Evolutionary conservation across 2,797 vertebrate genomes (phyloP).

Genomic region (Champsocephalus gunnari): DNA sequence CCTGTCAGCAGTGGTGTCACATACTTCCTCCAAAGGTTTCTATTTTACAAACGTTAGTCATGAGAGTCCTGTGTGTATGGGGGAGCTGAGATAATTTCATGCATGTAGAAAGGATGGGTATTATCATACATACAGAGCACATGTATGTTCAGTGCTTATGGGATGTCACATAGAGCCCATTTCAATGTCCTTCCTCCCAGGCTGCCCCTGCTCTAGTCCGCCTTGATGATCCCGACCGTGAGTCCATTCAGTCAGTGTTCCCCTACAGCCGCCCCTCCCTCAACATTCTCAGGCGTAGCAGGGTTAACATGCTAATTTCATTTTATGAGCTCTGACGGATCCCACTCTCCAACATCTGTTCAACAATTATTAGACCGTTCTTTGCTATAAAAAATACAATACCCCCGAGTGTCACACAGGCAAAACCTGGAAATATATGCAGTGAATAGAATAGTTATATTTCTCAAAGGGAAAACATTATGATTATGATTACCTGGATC

Average conservation of each 20-base stretch:
- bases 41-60: conserved; percentile 21
- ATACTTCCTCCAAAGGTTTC: conserved; percentile 12
- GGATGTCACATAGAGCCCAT: conserved; percentile 39
- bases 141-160: conserved; percentile 51
- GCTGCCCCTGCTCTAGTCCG: conserved; percentile 18
- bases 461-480: conserved; percentile 88
- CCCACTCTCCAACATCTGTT: conserved; percentile 97
- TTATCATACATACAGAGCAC: conserved; percentile 42
- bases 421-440: conserved; percentile 99
- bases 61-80: conserved; percentile 6
- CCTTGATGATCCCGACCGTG: conserved; percentile 58
- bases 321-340: conserved; percentile 94
- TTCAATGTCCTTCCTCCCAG: conserved; percentile 29
- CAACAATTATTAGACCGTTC: conserved; percentile 99
- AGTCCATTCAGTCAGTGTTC: conserved; percentile 57
- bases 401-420: conserved; percentile 94
- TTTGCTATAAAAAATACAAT: conserved; percentile 99
- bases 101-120: conserved; percentile 33
- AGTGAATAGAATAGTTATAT: conserved; percentile 97
- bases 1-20: neutral
- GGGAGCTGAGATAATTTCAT: conserved; percentile 31
- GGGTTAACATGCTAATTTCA: conserved; percentile 97
- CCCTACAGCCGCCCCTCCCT: conserved; percentile 12
- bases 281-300: conserved; percentile 66
- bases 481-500: conserved; percentile 28